Percentiles rank a stretch among this genome's conserved stretches.
Evolutionary conservation across 2,888 invertebrate genomes (phyloP).

Genomic region (Lumbricus terrestris): DNA sequence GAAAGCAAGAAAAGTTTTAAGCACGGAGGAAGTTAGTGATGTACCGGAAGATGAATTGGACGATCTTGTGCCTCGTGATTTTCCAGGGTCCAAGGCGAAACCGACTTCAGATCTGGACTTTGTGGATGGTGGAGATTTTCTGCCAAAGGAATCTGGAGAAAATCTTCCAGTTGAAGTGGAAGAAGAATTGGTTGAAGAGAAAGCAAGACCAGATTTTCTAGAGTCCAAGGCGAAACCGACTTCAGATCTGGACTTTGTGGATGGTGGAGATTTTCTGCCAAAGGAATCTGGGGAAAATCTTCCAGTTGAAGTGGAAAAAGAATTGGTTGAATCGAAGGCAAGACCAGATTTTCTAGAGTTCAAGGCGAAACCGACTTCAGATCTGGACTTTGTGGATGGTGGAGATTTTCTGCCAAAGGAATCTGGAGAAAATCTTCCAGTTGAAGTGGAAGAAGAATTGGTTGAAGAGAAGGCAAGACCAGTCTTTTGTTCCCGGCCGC

Average conservation of each 20-base stretch:
- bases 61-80: background rate
- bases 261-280: background rate
- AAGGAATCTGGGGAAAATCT: background rate
- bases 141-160: background rate
- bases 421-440: background rate
- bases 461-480: background rate
- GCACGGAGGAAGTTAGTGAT: background rate
- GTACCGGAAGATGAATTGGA: no score
- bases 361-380: background rate
- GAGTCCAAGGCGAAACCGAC: background rate
- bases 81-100: background rate
- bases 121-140: background rate
- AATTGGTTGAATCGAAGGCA: background rate
- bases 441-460: conserved; percentile 3
- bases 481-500: background rate
- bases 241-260: background rate
- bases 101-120: background rate
- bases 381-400: background rate
- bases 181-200: background rate
- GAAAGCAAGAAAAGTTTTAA: background rate
- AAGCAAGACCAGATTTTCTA: background rate
- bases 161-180: conserved; percentile 3
- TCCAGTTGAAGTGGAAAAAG: conserved; percentile 3
- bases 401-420: background rate
- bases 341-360: conserved; percentile 3